Conservation (phyloP, 2,113 vertebrate genomes). For the Vanacampus margaritifer region DNA sequence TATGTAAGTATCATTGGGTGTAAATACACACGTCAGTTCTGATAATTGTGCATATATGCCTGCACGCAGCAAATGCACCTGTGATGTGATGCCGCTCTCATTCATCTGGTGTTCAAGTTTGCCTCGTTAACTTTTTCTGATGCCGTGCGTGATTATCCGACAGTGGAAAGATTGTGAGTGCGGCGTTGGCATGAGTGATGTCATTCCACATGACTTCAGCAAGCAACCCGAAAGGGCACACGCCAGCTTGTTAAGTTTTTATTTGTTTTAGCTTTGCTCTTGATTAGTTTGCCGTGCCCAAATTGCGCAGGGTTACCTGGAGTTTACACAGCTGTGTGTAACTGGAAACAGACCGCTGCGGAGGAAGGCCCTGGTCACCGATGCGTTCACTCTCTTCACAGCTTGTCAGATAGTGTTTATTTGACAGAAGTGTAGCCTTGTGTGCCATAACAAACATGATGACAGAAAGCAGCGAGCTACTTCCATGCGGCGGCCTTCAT, state of each 20-base stretch:
- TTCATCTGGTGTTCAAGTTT: slow-evolving; percentile 9
- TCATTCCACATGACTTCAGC: slow-evolving; percentile 52
- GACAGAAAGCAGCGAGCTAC: slow-evolving; percentile 44
- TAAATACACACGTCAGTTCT: neutral
- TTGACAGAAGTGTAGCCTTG: slow-evolving; percentile 45
- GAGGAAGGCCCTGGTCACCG: slow-evolving; percentile 21
- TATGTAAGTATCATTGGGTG: too few species aligned
- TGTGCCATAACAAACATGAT: slow-evolving; percentile 43
- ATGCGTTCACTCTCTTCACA: slow-evolving; percentile 33
- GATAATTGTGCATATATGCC: neutral
- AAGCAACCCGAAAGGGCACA: slow-evolving; percentile 28
- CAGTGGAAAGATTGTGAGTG: slow-evolving; percentile 45
- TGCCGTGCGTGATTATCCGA: slow-evolving; percentile 44
- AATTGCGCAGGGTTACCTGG: slow-evolving; percentile 54
- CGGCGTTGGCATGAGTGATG: slow-evolving; percentile 42
- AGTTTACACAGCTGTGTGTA: slow-evolving; percentile 57
- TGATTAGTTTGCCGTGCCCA: slow-evolving; percentile 51
- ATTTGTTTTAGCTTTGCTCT: slow-evolving; percentile 43
- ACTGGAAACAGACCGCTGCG: slow-evolving; percentile 47
- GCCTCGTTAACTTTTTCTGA: slow-evolving; percentile 12
- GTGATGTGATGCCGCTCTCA: neutral
- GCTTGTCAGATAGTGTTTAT: slow-evolving; percentile 56
- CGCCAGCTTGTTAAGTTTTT: slow-evolving; percentile 48
- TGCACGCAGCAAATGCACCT: neutral
- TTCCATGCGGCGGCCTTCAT: slow-evolving; percentile 39